Base-by-base conservation (phyloP, 2,113 vertebrate species). In the Tetrao urogallus region DNA sequence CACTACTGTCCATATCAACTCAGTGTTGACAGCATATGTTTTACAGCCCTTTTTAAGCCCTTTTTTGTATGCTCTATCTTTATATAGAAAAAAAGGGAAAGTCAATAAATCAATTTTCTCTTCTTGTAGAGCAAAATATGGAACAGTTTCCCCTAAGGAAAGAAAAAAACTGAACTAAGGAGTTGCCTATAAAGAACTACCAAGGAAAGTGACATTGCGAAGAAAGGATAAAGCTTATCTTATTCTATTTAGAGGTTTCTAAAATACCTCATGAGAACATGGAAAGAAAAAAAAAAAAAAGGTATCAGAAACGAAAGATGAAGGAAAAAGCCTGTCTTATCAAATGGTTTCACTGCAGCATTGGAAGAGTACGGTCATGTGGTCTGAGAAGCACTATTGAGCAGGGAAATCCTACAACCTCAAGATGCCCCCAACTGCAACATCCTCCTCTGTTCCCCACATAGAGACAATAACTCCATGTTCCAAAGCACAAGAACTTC, bases 181-280 rank as follows among this genome's bases (percentile, higher is more conserved):
- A 76, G 72, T 71, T 84, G 6, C 70, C 78, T 90, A 86, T 81
- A 43, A 85, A 66, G 48, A 43, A 0, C 8, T 48, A 92, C 87
- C 27, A 63, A 84, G 11, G 20, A 73, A 73, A 19, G 32, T 75
- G 87, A 93, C 74, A 66, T 87, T 85, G 66, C 52, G 90, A 83
- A 95, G 70, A 38, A 75, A 18, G 40, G 87, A 91, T 54, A 92
- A 87, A 87, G 10, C 11, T 70, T 10, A 42, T 58, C 38, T 83
- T 64, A 34, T 17, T 47, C 36, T 32, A 3, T 25, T 90, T 79
- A 73, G 71, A 85, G 27, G 1, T 57, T 82, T 66, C 45, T 70
- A 82, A 87, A 79, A 87, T 73, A 93, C 67, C 63, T 28, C 40
- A 79, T 58, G 57, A 92, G 15, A 72, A 54, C 69, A 4, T 58